These are phyloP conservation scores for Charadrius vociferus DNA, from an alignment of 2,113 vertebrate genomes.

Conservation along the genomic window DNA sequence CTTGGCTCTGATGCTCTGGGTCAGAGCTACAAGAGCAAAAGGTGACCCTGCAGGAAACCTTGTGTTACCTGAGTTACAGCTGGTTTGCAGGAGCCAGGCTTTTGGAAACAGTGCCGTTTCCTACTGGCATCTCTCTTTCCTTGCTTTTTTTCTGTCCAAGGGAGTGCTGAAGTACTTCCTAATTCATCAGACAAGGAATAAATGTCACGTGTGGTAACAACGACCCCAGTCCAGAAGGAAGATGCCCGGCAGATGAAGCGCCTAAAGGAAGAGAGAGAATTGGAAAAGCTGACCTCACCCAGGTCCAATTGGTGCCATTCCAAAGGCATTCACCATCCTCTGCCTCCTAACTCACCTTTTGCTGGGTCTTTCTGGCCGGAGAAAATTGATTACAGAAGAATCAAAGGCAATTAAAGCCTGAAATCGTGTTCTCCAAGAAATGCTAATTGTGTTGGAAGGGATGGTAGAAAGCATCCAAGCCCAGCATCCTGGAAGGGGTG, in stretches of 20 bases:
- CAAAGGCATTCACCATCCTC: not conserved
- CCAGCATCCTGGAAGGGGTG: constrained; percentile 4
- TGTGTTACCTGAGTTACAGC: not conserved
- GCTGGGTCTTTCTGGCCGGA: not conserved
- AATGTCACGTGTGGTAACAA: not conserved
- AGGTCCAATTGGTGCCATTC: not conserved
- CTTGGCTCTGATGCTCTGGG: accelerated
- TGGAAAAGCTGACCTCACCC: not conserved
- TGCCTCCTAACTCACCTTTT: not conserved
- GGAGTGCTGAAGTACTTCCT: not conserved
- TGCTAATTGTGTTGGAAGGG: constrained; percentile 33
- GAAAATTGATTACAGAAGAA: constrained; percentile 38
- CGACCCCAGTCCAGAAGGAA: accelerated
- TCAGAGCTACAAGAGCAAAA: not conserved
- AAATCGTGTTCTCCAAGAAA: constrained; percentile 33
- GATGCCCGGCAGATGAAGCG: not conserved
- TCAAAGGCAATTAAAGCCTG: constrained; percentile 47
- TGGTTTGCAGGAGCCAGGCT: not conserved
- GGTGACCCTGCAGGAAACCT: not conserved
- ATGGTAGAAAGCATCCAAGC: not conserved
- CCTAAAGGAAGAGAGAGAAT: not conserved
- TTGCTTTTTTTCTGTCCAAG: not conserved
- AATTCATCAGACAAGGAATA: not conserved
- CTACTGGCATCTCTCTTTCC: not conserved
- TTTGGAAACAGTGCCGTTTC: not conserved